Evolutionary conservation across 2,113 vertebrate species (phyloP), one percentile per base, ranked within the genome.

Genomic region (Burhinus oedicnemus): DNA sequence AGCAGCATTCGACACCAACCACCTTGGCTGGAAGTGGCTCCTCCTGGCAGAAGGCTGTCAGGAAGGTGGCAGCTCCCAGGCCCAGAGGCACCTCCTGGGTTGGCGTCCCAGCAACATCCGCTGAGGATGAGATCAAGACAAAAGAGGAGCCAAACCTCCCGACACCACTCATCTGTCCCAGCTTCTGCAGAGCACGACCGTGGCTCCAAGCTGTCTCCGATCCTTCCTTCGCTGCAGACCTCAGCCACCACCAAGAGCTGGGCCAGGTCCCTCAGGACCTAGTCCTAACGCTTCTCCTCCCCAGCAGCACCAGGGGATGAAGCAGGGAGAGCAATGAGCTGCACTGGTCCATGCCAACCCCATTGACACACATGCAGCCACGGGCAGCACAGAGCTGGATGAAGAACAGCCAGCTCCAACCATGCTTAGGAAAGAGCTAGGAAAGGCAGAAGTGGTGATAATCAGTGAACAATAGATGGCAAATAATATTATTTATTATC

Each of bases 291-390:
- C 4, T 61, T 38, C 36, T 52, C 16, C 29, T 91, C 17, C 49
- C 36, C 29, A 84, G 64, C 10, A 89, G 66, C 44, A 76, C 6
- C 12, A 44, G 52, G 21, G 42, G 51, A 60, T 7, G 55, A 47
- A 78, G 51, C 4, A 7, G 38, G 64, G 47, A 61, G 34, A 47
- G 21, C 52, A n/a, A 12, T 0, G 0, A 92, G 66, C 25, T 62
- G 51, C 8, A 80, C 60, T 77, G 69, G 52, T 15, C 61, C 26
- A 4, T 2, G 26, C 40, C 42, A 79, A 40, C 30, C 27, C 51
- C 0, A 0, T 4, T 29, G 64, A 57, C 30, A 42, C 36, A 40
- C 57, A 75, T 0, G 1, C 16, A 87, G 55, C 57, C 29, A 4
- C 2, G 44, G 58, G 42, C 30, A 94, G 60, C n/a, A 38, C 6